These are phyloP conservation scores for Lasioglossum albipes DNA, from an alignment of 1,140 invertebrate genomes.

Conservation along the genomic window DNA sequence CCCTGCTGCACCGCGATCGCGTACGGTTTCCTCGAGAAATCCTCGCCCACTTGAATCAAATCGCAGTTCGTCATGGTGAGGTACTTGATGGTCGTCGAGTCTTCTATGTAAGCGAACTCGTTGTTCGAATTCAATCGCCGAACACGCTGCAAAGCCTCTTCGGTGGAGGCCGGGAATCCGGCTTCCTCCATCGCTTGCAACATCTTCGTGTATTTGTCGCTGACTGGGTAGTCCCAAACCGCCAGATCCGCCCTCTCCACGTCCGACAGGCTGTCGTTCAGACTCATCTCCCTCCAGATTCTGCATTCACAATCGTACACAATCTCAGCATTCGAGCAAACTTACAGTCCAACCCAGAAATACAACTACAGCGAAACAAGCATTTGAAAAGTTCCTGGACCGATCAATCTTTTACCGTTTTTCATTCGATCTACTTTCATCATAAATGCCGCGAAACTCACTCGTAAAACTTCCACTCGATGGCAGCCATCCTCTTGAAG, in stretches of 20 bases:
- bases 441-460: slow-evolving; percentile 78
- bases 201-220: slow-evolving; percentile 99
- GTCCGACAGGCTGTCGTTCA: slow-evolving; percentile 94
- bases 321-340: background rate
- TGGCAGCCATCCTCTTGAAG: slow-evolving; percentile 97
- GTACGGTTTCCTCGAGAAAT: slow-evolving; percentile 98
- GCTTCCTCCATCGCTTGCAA: slow-evolving; percentile 98
- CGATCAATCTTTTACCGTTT: too few relatives aligned
- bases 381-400: too few relatives aligned
- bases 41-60: slow-evolving; percentile 93
- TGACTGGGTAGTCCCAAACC: slow-evolving; percentile 99
- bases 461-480: slow-evolving; percentile 97
- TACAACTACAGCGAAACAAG: too few relatives aligned
- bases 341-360: too few relatives aligned
- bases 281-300: slow-evolving; percentile 98
- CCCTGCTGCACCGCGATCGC: slow-evolving; percentile 98
- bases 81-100: slow-evolving; percentile 96
- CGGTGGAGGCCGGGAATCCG: slow-evolving; percentile 86
- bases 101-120: slow-evolving; percentile 96
- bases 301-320: slow-evolving; percentile 77
- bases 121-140: slow-evolving; percentile 85
- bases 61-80: slow-evolving; percentile 93
- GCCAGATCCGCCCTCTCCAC: slow-evolving; percentile 95
- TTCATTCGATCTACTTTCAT: too few relatives aligned
- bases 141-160: slow-evolving; percentile 90